These are phyloP conservation scores for Tetropium fuscum DNA, from an alignment of 2,888 invertebrate genomes.

Conservation along the genomic window DNA sequence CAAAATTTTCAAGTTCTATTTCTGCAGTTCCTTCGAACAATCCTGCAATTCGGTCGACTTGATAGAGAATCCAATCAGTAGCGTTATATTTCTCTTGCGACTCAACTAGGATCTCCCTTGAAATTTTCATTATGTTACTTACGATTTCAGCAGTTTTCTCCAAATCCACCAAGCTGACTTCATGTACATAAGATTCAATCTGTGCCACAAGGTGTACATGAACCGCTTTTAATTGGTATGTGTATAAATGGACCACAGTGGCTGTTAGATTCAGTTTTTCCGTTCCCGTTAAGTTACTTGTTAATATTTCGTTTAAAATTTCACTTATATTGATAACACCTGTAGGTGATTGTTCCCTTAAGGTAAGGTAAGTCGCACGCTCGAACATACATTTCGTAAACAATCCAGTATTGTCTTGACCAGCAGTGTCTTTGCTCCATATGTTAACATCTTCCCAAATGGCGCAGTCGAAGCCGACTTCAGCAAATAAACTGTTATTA, in stretches of 20 bases:
- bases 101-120: constrained; percentile 36
- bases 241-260: neutral
- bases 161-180: constrained; percentile 45
- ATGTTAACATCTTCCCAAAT: neutral
- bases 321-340: neutral
- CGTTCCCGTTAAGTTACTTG: neutral
- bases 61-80: constrained; percentile 43
- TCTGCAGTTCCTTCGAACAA: constrained; percentile 8
- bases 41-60: constrained; percentile 39
- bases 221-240: constrained; percentile 4
- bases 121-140: constrained; percentile 61
- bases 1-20: constrained; percentile 64
- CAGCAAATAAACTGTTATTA: constrained; percentile 5
- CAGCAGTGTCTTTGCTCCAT: too few species aligned
- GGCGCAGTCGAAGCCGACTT: neutral
- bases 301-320: constrained; percentile 11
- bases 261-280: neutral
- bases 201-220: constrained; percentile 45
- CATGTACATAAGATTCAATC: constrained; percentile 34
- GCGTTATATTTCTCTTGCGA: constrained; percentile 42
- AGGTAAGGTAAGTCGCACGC: neutral
- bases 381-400: constrained; percentile 5
- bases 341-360: neutral
- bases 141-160: constrained; percentile 64
- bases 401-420: neutral